A percentile compares a stretch with the other conserved stretches of the same genome.
Conservation (phyloP, 1,140 invertebrate species). For the Acromyrmex heyeri region DNA sequence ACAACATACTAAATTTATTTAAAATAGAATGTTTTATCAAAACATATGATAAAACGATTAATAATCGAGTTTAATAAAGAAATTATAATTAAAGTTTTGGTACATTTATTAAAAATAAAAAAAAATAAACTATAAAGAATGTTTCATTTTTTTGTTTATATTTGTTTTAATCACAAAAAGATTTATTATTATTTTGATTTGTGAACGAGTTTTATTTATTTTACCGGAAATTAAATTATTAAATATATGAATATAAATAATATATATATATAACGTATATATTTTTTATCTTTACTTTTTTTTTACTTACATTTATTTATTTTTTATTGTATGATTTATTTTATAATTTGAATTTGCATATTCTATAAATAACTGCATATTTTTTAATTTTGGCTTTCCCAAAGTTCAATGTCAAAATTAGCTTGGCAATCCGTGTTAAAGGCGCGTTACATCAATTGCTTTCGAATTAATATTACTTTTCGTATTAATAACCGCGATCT, state of each 20-base stretch:
- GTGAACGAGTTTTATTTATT: not conserved
- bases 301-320: not conserved
- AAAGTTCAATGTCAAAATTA: not conserved
- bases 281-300: not conserved
- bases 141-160: not conserved
- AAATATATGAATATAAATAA: not conserved
- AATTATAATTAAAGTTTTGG: too few relatives aligned
- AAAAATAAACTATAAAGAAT: too few relatives aligned
- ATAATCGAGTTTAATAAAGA: too few relatives aligned
- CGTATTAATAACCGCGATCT: not conserved
- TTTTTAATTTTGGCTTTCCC: not conserved
- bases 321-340: not conserved
- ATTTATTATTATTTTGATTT: not conserved
- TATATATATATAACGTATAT: not conserved
- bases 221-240: not conserved
- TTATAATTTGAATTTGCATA: not conserved
- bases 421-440: not conserved
- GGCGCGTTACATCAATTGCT: not conserved
- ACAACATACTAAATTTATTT: not conserved
- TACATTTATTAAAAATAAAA: too few relatives aligned
- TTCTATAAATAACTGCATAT: not conserved
- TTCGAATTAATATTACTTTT: not conserved
- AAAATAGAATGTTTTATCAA: not conserved
- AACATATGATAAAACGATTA: too few relatives aligned
- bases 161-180: not conserved